A percentile compares a stretch with the other conserved stretches of the same genome.
These are phyloP conservation scores for Drosophila baimaii DNA, from an alignment of 1,140 invertebrate species.

Conservation along the genomic window DNA sequence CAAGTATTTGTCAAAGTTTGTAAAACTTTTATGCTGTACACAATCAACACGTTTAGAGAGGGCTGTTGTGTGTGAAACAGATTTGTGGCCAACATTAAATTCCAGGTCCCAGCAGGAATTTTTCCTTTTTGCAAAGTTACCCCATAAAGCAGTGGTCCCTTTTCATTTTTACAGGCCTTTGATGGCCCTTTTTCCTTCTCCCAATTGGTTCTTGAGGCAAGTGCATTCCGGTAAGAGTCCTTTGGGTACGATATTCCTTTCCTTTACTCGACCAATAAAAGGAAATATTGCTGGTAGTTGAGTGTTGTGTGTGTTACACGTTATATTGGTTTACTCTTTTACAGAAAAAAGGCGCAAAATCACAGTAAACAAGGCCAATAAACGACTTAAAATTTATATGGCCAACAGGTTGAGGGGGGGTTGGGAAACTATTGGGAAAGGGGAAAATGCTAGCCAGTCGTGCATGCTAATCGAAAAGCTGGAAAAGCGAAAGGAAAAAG, in stretches of 20 bases:
- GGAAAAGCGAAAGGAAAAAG: constrained; percentile 9
- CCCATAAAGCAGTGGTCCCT: constrained; percentile 28
- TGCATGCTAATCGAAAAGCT: constrained; percentile 27
- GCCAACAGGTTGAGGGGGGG: constrained; percentile 31
- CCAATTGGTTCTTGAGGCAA: constrained; percentile 16
- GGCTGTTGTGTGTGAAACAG: constrained; percentile 5
- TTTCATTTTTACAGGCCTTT: constrained; percentile 25
- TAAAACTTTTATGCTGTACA: constrained; percentile 7
- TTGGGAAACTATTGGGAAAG: neutral
- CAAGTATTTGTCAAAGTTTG: neutral
- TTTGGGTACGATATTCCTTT: constrained; percentile 15
- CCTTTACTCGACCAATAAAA: constrained; percentile 30
- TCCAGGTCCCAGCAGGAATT: constrained; percentile 15
- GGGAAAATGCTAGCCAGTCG: neutral
- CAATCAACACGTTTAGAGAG: constrained; percentile 29
- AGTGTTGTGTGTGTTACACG: neutral
- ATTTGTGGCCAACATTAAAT: constrained; percentile 27
- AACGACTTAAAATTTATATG: constrained; percentile 2
- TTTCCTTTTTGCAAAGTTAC: constrained; percentile 26
- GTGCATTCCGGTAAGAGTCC: constrained; percentile 16
- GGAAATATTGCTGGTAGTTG: constrained; percentile 16
- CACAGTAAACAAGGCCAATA: constrained; percentile 12
- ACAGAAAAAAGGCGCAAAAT: constrained; percentile 19
- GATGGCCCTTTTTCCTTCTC: constrained; percentile 8
- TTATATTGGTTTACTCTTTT: constrained; percentile 14